Percentiles rank a stretch among this genome's conserved stretches.
phyloP scores from a whole-genome alignment of 2,113 vertebrate genomes.

The Chaenogobius annularis region DNA sequence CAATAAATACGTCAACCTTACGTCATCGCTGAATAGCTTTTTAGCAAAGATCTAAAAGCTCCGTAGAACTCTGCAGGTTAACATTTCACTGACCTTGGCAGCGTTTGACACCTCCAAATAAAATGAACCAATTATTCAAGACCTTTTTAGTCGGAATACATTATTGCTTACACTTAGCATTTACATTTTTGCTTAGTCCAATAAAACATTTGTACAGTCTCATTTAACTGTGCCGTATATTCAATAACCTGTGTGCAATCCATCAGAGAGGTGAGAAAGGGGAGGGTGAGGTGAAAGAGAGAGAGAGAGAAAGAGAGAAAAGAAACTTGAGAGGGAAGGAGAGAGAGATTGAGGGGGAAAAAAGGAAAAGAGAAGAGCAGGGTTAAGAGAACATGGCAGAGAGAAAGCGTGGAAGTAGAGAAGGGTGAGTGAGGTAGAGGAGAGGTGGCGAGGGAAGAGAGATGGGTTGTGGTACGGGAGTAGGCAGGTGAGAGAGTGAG shows the following conservation, averaged over 20 bases:
- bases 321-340: too few relatives aligned
- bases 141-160: neutral
- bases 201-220: conserved; percentile 7
- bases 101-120: neutral
- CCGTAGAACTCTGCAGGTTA: neutral
- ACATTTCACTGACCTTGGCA: neutral
- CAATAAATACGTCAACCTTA: neutral
- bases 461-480: too few relatives aligned
- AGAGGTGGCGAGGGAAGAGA: neutral
- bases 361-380: too few relatives aligned
- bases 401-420: too few relatives aligned
- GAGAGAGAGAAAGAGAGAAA: too few relatives aligned
- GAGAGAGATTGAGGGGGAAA: too few relatives aligned
- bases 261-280: neutral
- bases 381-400: too few relatives aligned
- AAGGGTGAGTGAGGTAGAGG: too few relatives aligned
- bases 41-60: neutral
- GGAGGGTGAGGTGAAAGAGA: neutral
- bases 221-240: conserved; percentile 18
- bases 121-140: neutral
- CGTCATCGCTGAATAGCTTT: neutral
- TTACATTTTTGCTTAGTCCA: conserved; percentile 11
- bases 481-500: neutral
- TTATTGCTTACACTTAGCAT: conserved; percentile 1
- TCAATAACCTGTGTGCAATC: conserved; percentile 5